Base-by-base conservation (phyloP, 1,140 invertebrate genomes). In the Lepidurus apus region DNA sequence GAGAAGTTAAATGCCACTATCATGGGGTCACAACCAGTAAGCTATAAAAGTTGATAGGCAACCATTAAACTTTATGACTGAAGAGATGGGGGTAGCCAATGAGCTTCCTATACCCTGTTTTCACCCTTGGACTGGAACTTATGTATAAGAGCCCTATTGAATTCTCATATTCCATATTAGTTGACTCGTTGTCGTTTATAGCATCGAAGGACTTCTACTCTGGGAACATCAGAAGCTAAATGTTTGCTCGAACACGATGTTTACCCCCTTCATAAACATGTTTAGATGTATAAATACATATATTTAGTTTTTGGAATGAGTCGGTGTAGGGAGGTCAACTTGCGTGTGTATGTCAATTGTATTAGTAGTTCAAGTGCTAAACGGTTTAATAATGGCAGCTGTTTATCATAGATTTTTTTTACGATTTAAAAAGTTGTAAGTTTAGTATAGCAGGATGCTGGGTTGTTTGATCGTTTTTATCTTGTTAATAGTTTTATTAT, bases 41-140 rank as follows among this genome's bases (percentile, higher is more conserved):
- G 53, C 53, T 65, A 65, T 65, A 65, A 65, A 65, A 65, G 53
- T 65, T 65, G 53, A 65, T 65, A 65, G 53, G 8, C 53, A 65
- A 65, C 53, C 53, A 65, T 65, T 65, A 65, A 65, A 65, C 53
- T 65, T 65, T 65, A 65, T 65, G 53, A 65, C 53, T 65, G 53
- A 65, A 21, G 21, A 65, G 53, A 65, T 65, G 21, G 53, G 53
- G 53, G 17, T n/a, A 21, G 17, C 53, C 10, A 65, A 65, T 65
- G 53, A 65, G 53, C 21, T 65, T 13, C 21, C 21, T 21, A 65
- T 65, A 65, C 17, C 53, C 53, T 65, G 53, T 21, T 65, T 65
- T 65, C 21, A 65, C 53, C 53, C 53, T 21, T 65, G 17, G 21
- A 65, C 26, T 26, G 26, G 9, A 65, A 65, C 53, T 65, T 65